Evolutionary conservation across 2,113 vertebrate genomes (phyloP), one percentile per base, ranked within the genome.

Genomic region (Otus sunia): DNA sequence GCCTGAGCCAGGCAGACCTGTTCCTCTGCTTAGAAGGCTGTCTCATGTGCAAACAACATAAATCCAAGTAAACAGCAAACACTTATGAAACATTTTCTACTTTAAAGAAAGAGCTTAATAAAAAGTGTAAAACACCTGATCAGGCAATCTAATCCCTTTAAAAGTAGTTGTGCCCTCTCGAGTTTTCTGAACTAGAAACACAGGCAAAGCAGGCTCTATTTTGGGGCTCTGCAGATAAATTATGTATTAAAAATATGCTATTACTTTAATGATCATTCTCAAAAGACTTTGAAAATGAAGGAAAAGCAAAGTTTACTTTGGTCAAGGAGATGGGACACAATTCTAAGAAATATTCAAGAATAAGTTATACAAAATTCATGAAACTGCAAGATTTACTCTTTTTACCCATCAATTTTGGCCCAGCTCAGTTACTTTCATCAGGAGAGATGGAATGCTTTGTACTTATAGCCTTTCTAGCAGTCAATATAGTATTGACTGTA

Each of bases 231-330:
- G 90, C 71, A 69, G 69, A 78, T 85, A 88, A 96, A 79, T 92
- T 83, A 93, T 90, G 67, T 86, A 95, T 88, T 95, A 83, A 88
- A 92, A 86, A 91, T 41, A 85, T 89, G 56, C 43, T 92, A 79
- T 90, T 88, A 93, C 67, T 92, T 81, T 87, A 83, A 92, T 85
- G 86, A 91, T 93, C 81, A 86, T 92, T 96, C 95, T 96, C 62
- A 82, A 94, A 92, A 94, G 77, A 25, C 76, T 64, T 64, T 67
- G 76, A 55, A 91, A 34, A 53, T 22, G 85, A 95, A 92, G 64
- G 20, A 93, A 95, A 95, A 94, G 32, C 50, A 74, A 96, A 89
- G 68, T 96, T 97, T 85, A 71, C 62, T 37, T 63, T 79, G 89
- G 90, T 96, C 94, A 97, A 93, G 84, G 64, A 78, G 56, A 84